Percentiles rank a stretch among this genome's conserved stretches.
Evolutionary conservation across 92 coral and sea anemone species (phyloP).

Genomic region (Phenganax subtilis): DNA sequence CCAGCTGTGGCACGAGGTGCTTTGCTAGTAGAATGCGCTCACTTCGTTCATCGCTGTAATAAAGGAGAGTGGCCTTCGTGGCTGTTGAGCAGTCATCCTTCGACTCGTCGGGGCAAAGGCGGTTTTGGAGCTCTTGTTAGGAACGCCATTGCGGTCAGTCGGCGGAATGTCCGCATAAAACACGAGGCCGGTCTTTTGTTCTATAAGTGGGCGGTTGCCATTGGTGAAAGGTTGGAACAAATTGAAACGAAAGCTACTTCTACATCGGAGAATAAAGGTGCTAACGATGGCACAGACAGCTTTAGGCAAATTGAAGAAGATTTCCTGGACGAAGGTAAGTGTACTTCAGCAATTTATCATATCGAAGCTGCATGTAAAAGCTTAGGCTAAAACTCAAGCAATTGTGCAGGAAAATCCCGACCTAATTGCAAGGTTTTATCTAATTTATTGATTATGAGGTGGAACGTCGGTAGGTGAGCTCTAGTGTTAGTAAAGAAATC

Average conservation of each 20-base stretch:
- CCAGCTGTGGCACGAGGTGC: constrained; percentile 89
- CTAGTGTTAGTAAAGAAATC: too few species aligned
- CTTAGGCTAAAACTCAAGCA: too few species aligned
- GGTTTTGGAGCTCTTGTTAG: constrained; percentile 59
- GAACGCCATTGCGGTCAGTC: constrained; percentile 66
- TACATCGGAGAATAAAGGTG: constrained; percentile 3
- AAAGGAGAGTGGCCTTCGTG: constrained; percentile 96
- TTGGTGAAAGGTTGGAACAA: constrained; percentile 79
- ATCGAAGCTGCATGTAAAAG: too few species aligned
- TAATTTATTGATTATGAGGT: too few species aligned
- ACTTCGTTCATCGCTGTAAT: constrained; percentile 87
- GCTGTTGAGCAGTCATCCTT: constrained; percentile 89
- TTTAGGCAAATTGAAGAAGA: constrained; percentile 76
- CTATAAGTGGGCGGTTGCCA: constrained; percentile 91
- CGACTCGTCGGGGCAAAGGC: constrained; percentile 64
- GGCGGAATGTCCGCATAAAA: constrained; percentile 90
- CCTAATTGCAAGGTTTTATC: too few species aligned
- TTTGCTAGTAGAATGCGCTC: constrained; percentile 82
- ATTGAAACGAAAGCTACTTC: constrained; percentile 57
- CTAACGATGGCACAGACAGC: constrained; percentile 42
- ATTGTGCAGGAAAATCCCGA: too few species aligned
- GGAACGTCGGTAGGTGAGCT: too few species aligned
- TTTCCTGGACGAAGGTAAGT: constrained; percentile 90
- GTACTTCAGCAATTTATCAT: too few species aligned
- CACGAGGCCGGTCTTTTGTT: constrained; percentile 95